Conservation (phyloP, 2,113 vertebrate species). For the Telmatochromis brachygnathus region DNA sequence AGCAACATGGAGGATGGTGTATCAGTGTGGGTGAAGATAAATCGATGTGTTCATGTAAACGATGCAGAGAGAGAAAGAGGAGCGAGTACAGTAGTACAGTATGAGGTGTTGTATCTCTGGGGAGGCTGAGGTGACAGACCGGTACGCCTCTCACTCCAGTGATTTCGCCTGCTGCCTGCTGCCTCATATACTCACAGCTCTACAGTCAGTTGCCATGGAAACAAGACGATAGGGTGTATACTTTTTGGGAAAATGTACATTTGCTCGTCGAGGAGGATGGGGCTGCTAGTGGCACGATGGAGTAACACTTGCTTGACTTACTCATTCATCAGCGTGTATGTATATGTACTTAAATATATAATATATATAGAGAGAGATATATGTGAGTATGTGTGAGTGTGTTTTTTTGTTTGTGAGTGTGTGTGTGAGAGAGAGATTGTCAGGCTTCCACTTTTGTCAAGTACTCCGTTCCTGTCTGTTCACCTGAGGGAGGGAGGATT, state of each 20-base stretch:
- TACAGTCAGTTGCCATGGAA: slow-evolving; percentile 74
- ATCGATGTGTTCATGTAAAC: background rate
- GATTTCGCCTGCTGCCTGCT: slow-evolving; percentile 50
- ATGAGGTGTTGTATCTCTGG: slow-evolving; percentile 37
- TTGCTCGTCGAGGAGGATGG: background rate
- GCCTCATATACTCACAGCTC: slow-evolving; percentile 53
- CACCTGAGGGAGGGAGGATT: slow-evolving; percentile 52
- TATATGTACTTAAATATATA: background rate
- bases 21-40: background rate
- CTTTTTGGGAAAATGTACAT: slow-evolving; percentile 50
- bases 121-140: slow-evolving; percentile 60
- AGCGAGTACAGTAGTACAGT: slow-evolving; percentile 55
- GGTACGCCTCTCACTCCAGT: slow-evolving; percentile 54
- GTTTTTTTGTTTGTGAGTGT: background rate
- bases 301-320: background rate
- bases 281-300: background rate
- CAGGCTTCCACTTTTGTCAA: slow-evolving; percentile 15
- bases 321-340: background rate
- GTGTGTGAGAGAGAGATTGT: background rate
- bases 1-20: background rate
- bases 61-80: background rate
- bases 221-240: slow-evolving; percentile 64
- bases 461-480: slow-evolving; percentile 27
- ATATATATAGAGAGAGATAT: background rate
- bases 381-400: background rate